Base-by-base conservation (phyloP, 2,797 vertebrate genomes). In the Apogon talboti region DNA sequence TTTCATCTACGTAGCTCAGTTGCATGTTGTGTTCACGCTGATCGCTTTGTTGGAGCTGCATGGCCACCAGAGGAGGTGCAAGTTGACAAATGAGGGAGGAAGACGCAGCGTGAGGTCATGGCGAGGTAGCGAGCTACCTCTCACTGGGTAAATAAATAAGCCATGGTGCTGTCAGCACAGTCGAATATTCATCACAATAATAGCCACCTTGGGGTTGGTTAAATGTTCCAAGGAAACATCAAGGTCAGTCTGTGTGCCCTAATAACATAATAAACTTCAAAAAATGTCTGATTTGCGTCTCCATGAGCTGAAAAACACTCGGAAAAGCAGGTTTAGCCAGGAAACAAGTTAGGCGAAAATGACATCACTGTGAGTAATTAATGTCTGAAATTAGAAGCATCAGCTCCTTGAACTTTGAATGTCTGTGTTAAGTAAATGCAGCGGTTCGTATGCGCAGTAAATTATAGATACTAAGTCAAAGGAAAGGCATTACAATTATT, bases 201-300 rank as follows among this genome's bases (percentile, higher is more conserved):
- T 93, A 79, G 92, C 87, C 90, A 92, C 93, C 92, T 92, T 92
- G 93, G 93, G 93, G 90, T 93, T 92, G 85, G 90, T 93, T 93
- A 93, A 94, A 93, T 92, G 91, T 93, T 93, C 89, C 92, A 91
- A 93, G 91, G 92, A 91, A 93, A 93, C 89, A 91, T 90, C 92
- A 94, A 94, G 93, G 93, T 94, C 93, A 94, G 89, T 83, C 81
- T 42, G 64, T 79, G 78, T 78, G 88, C 82, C 80, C 74, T 90
- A 89, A 91, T 92, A 91, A 92, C 75, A 79, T 87, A 87, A 93
- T 91, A 91, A 92, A 92, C 89, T 89, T 88, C 77, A 71, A 76
- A 76, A 85, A 91, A 89, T 54, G 82, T 78, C 78, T 88, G 83
- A 91, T 91, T 92, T 90, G 83, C 65, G 53, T 86, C 68, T 70